Conservation (phyloP, 2,888 invertebrate genomes). For the Chromoteleia sp. region DNA sequence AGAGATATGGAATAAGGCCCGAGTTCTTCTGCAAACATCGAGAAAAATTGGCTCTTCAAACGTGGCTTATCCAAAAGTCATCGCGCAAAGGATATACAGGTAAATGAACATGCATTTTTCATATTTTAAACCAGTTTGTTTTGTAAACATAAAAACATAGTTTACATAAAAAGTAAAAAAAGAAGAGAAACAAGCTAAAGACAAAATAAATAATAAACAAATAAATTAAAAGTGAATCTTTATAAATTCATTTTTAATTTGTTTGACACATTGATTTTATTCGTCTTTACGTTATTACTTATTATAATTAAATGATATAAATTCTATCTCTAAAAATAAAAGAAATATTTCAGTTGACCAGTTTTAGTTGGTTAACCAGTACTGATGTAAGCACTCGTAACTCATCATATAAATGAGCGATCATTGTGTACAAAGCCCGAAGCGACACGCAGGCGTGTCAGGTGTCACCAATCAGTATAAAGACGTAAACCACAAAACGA, state of each 20-base stretch:
- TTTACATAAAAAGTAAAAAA: no score
- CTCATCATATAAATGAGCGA: conserved; percentile 50
- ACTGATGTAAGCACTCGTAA: conserved; percentile 38
- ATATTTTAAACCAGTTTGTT: no score
- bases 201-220: no score
- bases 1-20: conserved; percentile 89
- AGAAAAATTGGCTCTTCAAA: conserved; percentile 83
- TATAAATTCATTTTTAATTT: no score
- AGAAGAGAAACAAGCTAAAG: no score
- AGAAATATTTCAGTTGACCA: not conserved
- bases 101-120: conserved; percentile 72
- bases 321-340: no score
- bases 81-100: conserved; percentile 76
- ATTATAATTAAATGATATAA: no score
- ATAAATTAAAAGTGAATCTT: no score
- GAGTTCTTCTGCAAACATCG: conserved; percentile 92
- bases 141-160: no score
- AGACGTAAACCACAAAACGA: conserved; percentile 62
- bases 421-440: conserved; percentile 54
- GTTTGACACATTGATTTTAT: no score
- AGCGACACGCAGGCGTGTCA: conserved; percentile 57
- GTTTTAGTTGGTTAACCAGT: conserved; percentile 16
- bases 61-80: conserved; percentile 78
- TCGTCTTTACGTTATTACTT: no score
- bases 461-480: conserved; percentile 69